Conservation (phyloP, 2,888 invertebrate species). For the Netelia fuscicornis region DNA sequence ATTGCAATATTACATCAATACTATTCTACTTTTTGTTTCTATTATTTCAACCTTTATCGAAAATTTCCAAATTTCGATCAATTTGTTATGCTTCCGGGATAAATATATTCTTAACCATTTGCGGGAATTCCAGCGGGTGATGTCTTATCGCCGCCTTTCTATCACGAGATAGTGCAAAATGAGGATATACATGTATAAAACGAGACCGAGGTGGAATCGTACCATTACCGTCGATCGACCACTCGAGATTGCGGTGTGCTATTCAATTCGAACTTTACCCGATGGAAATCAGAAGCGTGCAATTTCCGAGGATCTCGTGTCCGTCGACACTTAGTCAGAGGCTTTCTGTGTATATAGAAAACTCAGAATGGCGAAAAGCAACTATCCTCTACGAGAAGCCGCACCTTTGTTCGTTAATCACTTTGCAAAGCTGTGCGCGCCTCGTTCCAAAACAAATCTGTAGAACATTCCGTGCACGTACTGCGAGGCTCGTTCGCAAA, state of each 20-base stretch:
- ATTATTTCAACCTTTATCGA: neutral
- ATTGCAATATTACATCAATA: neutral
- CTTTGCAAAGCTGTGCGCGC: slow-evolving; percentile 71
- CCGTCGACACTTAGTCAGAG: slow-evolving; percentile 75
- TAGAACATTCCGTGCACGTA: slow-evolving; percentile 72
- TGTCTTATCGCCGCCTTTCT: slow-evolving; percentile 13
- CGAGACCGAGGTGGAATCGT: slow-evolving; percentile 35
- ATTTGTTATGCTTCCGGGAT: neutral
- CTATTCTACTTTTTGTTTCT: no score
- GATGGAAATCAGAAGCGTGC: slow-evolving; percentile 77
- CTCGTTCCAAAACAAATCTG: slow-evolving; percentile 73
- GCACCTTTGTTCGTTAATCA: slow-evolving; percentile 77
- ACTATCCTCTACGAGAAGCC: slow-evolving; percentile 67
- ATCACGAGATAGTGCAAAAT: slow-evolving; percentile 12
- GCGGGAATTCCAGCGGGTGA: slow-evolving; percentile 12
- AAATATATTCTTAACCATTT: slow-evolving; percentile 48
- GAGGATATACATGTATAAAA: neutral
- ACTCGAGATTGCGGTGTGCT: slow-evolving; percentile 75
- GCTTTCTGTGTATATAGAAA: neutral
- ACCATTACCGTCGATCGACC: slow-evolving; percentile 70
- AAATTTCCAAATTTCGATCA: slow-evolving; percentile 3
- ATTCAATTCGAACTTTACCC: slow-evolving; percentile 81
- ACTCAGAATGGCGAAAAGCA: slow-evolving; percentile 67
- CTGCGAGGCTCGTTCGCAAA: slow-evolving; percentile 48
- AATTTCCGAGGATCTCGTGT: slow-evolving; percentile 81